phyloP scores from a whole-genome alignment of 2,888 invertebrate species.

The Timema podura region DNA sequence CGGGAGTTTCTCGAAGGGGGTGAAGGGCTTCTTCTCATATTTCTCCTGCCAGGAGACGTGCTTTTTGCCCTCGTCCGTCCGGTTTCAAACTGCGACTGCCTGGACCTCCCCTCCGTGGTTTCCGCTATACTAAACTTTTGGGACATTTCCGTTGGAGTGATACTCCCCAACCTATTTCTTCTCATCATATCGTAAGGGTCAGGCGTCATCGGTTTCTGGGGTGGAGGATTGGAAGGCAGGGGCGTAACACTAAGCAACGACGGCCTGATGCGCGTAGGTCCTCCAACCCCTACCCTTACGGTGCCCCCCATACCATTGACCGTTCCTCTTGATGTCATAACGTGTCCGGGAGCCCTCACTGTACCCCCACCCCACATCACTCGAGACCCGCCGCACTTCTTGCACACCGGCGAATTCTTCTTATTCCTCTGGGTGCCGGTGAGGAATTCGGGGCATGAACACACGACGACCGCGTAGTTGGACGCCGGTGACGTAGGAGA shows the following conservation, averaged over 20 bases:
- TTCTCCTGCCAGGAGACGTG: constrained; percentile 40
- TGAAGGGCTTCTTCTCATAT: constrained; percentile 20
- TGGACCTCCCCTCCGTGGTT: not conserved
- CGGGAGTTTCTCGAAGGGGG: constrained; percentile 7
- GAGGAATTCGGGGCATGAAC: constrained; percentile 77
- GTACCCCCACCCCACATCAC: constrained; percentile 52
- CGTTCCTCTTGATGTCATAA: constrained; percentile 28
- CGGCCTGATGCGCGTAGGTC: constrained; percentile 37
- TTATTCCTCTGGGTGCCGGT: constrained; percentile 68
- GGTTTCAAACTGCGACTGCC: constrained; percentile 7
- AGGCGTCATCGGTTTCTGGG: constrained; percentile 45
- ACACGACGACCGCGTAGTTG: constrained; percentile 19
- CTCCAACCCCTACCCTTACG: constrained; percentile 21
- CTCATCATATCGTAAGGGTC: constrained; percentile 84
- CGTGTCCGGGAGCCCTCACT: constrained; percentile 23
- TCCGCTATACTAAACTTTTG: not conserved
- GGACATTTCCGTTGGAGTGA: constrained; percentile 16
- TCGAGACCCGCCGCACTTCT: constrained; percentile 78
- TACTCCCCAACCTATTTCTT: constrained; percentile 57
- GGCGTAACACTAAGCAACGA: constrained; percentile 45
- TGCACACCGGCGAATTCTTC: constrained; percentile 60
- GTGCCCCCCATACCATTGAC: constrained; percentile 36
- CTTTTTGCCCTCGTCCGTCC: constrained; percentile 41
- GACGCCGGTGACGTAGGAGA: constrained; percentile 30
- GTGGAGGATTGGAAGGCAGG: constrained; percentile 55